Conservation (phyloP, 2,888 invertebrate species). For the Augochlorella aurata region DNA sequence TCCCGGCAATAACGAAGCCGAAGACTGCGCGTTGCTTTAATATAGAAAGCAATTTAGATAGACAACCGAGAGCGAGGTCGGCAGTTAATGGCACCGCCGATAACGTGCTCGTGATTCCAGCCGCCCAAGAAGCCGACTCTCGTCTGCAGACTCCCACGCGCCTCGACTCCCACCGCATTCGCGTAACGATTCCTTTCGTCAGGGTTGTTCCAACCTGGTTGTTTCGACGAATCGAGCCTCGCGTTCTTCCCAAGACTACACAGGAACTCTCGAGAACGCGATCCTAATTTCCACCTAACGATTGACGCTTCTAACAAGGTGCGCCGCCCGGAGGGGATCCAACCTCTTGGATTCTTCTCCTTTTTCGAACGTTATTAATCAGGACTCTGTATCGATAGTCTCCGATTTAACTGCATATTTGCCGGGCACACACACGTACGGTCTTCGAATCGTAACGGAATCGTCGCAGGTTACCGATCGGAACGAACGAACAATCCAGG, state of each 20-base stretch:
- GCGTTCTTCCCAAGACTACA: no score
- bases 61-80: slow-evolving; percentile 48
- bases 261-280: neutral
- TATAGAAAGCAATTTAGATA: slow-evolving; percentile 75
- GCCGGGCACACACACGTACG: neutral
- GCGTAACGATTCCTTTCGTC: neutral
- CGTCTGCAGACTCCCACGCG: slow-evolving; percentile 9
- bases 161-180: neutral
- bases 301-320: no score
- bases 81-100: slow-evolving; percentile 65
- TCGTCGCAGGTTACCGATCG: neutral
- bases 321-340: no score
- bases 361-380: no score
- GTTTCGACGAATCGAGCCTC: neutral
- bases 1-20: slow-evolving; percentile 68
- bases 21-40: slow-evolving; percentile 73
- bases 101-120: slow-evolving; percentile 66
- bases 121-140: neutral
- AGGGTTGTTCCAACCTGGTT: no score
- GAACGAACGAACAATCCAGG: no score
- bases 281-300: neutral
- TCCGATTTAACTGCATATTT: neutral
- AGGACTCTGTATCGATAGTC: no score
- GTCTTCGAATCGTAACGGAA: neutral
- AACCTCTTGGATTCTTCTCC: no score